Percentiles rank a stretch among this genome's conserved stretches.
phyloP scores from a whole-genome alignment of 2,797 vertebrate species.

The Holocentrus rufus region DNA sequence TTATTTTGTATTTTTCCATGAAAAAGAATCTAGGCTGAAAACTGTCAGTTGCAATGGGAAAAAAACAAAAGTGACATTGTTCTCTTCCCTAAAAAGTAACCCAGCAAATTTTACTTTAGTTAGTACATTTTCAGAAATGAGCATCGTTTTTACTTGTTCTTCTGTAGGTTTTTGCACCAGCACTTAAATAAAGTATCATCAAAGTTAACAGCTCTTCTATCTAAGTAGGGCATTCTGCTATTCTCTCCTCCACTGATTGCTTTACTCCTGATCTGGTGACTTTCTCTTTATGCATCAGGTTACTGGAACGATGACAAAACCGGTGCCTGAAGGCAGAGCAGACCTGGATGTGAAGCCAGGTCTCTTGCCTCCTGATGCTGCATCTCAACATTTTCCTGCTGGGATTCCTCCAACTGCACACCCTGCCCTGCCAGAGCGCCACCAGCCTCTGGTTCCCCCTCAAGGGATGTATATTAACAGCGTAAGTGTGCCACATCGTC shows the following conservation, averaged over 20 bases:
- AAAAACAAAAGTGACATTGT: too few relatives aligned
- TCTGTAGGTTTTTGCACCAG: too few relatives aligned
- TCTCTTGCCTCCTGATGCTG: slow-evolving; percentile 34
- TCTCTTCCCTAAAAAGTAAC: too few relatives aligned
- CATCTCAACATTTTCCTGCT: slow-evolving; percentile 55
- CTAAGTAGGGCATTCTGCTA: too few relatives aligned
- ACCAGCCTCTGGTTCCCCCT: slow-evolving; percentile 39
- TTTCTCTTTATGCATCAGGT: slow-evolving; percentile 54
- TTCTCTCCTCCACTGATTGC: background rate
- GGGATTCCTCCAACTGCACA: slow-evolving; percentile 47
- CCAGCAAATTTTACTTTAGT: too few relatives aligned
- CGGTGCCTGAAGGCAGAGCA: slow-evolving; percentile 23
- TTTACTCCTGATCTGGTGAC: background rate
- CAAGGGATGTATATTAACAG: slow-evolving; percentile 31
- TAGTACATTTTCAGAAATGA: too few relatives aligned
- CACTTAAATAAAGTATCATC: too few relatives aligned
- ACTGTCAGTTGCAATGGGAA: too few relatives aligned
- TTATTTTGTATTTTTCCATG: too few relatives aligned
- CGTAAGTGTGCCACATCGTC: slow-evolving; percentile 60
- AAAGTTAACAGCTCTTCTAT: too few relatives aligned
- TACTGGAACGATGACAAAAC: slow-evolving; percentile 48
- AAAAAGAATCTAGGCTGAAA: too few relatives aligned
- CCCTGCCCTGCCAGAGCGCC: slow-evolving; percentile 24
- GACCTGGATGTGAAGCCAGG: slow-evolving; percentile 40
- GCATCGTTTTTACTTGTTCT: too few relatives aligned